Conservation (phyloP, 2,888 invertebrate species). For the Philereme transversata region DNA sequence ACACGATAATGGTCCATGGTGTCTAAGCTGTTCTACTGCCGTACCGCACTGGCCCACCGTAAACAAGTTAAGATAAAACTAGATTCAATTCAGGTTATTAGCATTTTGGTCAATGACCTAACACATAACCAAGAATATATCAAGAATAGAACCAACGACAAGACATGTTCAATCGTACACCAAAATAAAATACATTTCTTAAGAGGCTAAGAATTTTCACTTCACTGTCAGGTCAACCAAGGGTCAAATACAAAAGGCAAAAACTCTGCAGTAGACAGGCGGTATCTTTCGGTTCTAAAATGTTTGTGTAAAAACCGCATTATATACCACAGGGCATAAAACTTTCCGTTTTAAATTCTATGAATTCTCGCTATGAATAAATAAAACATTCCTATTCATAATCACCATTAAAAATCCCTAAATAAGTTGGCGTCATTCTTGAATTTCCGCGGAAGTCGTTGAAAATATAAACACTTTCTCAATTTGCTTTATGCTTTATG, state of each 20-base stretch:
- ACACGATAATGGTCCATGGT: no score
- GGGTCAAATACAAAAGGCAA: slow-evolving; percentile 6
- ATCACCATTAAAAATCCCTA: neutral
- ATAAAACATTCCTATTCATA: slow-evolving; percentile 14
- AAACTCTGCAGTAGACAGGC: slow-evolving; percentile 21
- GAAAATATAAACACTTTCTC: slow-evolving; percentile 12
- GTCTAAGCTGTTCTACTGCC: no score
- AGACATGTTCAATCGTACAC: no score
- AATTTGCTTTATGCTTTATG: no score
- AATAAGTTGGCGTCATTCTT: slow-evolving; percentile 15
- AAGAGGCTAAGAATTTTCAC: slow-evolving; percentile 1
- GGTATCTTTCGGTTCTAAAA: slow-evolving; percentile 5
- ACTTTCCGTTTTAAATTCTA: neutral
- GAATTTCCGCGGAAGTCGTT: slow-evolving; percentile 22
- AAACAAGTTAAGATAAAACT: no score
- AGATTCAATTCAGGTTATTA: no score
- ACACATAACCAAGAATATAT: no score
- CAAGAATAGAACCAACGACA: no score
- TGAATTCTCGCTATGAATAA: slow-evolving; percentile 5
- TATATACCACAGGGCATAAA: slow-evolving; percentile 1
- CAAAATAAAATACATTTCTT: neutral
- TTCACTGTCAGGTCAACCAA: slow-evolving; percentile 2
- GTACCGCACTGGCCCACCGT: no score
- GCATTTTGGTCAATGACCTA: no score
- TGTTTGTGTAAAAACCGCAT: slow-evolving; percentile 1